These are phyloP conservation scores for Tetramorium bicarinatum DNA, from an alignment of 2,888 invertebrate species.

Conservation along the genomic window DNA sequence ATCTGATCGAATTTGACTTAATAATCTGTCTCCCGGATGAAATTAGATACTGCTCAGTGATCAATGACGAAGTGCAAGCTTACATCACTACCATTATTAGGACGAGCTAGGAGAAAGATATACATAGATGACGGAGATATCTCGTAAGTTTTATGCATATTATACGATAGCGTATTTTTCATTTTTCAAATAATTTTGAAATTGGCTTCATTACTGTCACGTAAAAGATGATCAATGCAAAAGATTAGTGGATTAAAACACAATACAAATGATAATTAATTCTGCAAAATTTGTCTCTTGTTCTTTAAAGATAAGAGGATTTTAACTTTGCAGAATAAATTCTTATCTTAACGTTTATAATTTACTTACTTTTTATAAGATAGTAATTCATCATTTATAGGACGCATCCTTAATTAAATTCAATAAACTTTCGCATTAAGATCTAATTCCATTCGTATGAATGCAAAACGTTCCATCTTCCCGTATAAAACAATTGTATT, in stretches of 20 bases:
- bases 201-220: not conserved
- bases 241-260: not conserved
- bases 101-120: not conserved
- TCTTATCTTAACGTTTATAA: not conserved
- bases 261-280: not conserved
- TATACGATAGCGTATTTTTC: not conserved
- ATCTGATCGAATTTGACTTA: not conserved
- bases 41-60: slow-evolving; percentile 2
- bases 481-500: not conserved
- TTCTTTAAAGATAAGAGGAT: not conserved
- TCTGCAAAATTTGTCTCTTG: not conserved
- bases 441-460: slow-evolving; percentile 5
- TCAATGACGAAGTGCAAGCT: not conserved
- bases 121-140: not conserved
- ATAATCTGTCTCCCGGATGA: not conserved
- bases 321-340: slow-evolving; percentile 8
- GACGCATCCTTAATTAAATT: not conserved
- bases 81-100: slow-evolving; percentile 18
- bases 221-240: not conserved
- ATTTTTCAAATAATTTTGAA: not conserved
- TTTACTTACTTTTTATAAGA: not conserved
- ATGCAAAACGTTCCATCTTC: not conserved
- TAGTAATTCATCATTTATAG: not conserved
- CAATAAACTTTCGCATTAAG: not conserved
- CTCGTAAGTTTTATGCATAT: not conserved